Evolutionary conservation across 2,888 invertebrate species (phyloP).

Genomic region (Parnassius smintheus): DNA sequence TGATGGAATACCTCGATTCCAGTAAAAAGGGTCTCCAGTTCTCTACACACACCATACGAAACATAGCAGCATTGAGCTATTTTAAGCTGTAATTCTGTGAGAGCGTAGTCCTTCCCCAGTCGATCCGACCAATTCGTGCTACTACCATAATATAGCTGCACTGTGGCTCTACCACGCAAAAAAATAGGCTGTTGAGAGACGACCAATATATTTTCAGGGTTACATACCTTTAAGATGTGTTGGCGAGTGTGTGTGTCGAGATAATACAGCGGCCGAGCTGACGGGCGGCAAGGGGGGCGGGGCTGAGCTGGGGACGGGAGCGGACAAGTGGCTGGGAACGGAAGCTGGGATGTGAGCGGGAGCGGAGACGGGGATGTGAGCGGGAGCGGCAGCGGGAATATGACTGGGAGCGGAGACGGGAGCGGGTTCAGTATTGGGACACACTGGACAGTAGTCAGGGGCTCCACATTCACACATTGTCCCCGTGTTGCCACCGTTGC

Average conservation of each 20-base stretch:
- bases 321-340: neutral
- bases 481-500: conserved; percentile 31
- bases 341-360: conserved; percentile 15
- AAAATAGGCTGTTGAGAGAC: too few species aligned
- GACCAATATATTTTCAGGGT: too few species aligned
- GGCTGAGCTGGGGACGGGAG: conserved; percentile 12
- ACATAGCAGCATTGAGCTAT: too few species aligned
- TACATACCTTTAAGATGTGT: conserved; percentile 46
- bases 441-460: conserved; percentile 48
- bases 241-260: conserved; percentile 30
- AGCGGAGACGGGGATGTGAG: conserved; percentile 14
- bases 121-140: too few species aligned
- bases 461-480: conserved; percentile 32
- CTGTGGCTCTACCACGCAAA: too few species aligned
- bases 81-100: too few species aligned
- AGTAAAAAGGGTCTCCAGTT: too few species aligned
- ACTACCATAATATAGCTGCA: too few species aligned
- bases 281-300: conserved; percentile 22
- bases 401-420: conserved; percentile 13
- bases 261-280: conserved; percentile 8
- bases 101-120: too few species aligned
- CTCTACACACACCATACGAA: too few species aligned
- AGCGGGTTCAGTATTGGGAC: conserved; percentile 33
- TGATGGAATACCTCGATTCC: too few species aligned
- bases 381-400: conserved; percentile 6